Evolutionary conservation across 2,888 invertebrate species (phyloP), one percentile per base, ranked within the genome.

Genomic region (Nectonema munidae): DNA sequence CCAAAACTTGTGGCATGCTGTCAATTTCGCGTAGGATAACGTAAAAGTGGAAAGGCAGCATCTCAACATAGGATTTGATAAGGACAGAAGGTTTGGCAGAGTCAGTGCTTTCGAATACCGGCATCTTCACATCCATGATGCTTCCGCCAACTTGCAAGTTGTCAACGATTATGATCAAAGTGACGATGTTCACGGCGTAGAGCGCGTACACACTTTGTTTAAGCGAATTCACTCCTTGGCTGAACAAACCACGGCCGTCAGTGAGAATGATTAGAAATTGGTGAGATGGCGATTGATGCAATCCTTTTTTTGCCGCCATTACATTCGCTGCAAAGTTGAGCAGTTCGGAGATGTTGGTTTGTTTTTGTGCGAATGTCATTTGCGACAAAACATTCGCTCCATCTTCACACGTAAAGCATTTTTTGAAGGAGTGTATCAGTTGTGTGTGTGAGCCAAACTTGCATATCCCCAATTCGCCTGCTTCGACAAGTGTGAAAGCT

Each of bases 21-120:
- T 68, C 67, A 48, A 86, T 68, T 50, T 89, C 77, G 41, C 76
- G 60, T 19, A 99, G 64, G 48, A 95, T 71, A 36, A 95, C 65
- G 55, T 95, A 99, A 61, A 77, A 89, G 1, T 86, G 83, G 55
- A 99, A 95, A 1, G 95, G 95, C 56, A 99, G 99, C 35, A 66
- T 66, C 49, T 86, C 83, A 61, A 99, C 67, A 53, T 89, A 89
- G 0, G 71, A 67, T 45, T 65, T 64, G 47, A 79, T 69, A 41
- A 50, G 50, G 21, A 50, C 18, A 20, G 29, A 16, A 9, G 17
- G 11, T 15, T 21, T 21, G 28, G 9, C 29, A 29, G 29, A 29
- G 19, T 1, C 2, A 9, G 16, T 1, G 37, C 28, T 16, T 18
- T 3, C 11, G 21, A 39, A 29, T 18, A 29, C 4, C 29, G 19